Conservation (phyloP, 2,888 invertebrate genomes). For the Xanthorhoe designata region DNA sequence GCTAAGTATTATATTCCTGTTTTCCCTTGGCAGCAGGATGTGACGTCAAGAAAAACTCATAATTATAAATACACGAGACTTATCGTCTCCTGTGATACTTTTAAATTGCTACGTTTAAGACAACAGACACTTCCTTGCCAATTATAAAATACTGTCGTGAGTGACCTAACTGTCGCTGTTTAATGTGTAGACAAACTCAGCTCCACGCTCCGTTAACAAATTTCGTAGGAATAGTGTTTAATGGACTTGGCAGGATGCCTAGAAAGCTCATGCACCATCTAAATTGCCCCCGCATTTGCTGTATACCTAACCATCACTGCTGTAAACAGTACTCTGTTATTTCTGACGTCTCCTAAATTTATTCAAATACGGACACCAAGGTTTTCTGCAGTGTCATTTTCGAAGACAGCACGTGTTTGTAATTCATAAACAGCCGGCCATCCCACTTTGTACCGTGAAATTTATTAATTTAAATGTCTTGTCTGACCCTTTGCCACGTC, state of each 20-base stretch:
- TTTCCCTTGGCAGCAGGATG: neutral
- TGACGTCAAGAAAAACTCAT: slow-evolving; percentile 14
- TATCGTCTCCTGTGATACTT: slow-evolving; percentile 14
- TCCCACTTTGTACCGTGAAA: slow-evolving; percentile 38
- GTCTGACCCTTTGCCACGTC: slow-evolving; percentile 24
- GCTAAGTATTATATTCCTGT: neutral
- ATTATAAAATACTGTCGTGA: slow-evolving; percentile 19
- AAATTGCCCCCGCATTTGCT: slow-evolving; percentile 40
- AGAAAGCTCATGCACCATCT: slow-evolving; percentile 52
- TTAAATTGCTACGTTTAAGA: slow-evolving; percentile 8
- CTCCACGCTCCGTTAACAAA: slow-evolving; percentile 39
- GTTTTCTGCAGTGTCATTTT: slow-evolving; percentile 43
- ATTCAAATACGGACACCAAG: slow-evolving; percentile 13
- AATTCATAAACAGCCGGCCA: slow-evolving; percentile 49
- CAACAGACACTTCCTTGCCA: slow-evolving; percentile 6
- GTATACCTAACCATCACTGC: slow-evolving; percentile 35
- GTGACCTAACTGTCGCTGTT: slow-evolving; percentile 20
- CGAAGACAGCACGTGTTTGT: slow-evolving; percentile 50
- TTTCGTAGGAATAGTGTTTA: slow-evolving; percentile 48
- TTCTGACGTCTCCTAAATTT: slow-evolving; percentile 25
- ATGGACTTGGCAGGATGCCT: slow-evolving; percentile 56
- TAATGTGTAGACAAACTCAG: slow-evolving; percentile 31
- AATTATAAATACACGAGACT: slow-evolving; percentile 27
- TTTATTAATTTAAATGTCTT: slow-evolving; percentile 46
- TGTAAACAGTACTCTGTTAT: slow-evolving; percentile 21